Evolutionary conservation across 2,888 invertebrate genomes (phyloP).

Genomic region (Yponomeuta cagnagella): DNA sequence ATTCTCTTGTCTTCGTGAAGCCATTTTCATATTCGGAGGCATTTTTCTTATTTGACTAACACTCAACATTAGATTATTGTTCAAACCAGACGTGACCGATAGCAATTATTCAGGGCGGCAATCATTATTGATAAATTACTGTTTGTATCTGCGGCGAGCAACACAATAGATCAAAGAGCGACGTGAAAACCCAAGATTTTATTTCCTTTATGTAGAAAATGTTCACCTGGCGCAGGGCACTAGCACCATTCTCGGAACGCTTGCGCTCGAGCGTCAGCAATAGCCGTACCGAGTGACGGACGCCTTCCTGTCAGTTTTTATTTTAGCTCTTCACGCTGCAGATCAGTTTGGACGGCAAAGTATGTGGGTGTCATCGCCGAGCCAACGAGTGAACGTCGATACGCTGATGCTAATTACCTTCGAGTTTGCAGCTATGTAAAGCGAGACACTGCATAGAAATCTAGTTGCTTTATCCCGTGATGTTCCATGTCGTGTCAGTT

Average conservation of each 20-base stretch:
- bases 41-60: neutral
- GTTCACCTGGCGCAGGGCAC: constrained; percentile 34
- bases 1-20: too few species aligned
- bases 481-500: neutral
- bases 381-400: constrained; percentile 49
- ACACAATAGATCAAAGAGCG: neutral
- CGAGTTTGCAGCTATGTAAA: constrained; percentile 18
- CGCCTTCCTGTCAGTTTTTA: constrained; percentile 56
- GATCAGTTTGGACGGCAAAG: constrained; percentile 44
- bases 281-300: constrained; percentile 52
- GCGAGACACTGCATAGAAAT: neutral
- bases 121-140: neutral
- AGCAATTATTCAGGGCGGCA: neutral
- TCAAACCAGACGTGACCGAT: neutral
- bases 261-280: constrained; percentile 40
- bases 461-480: constrained; percentile 22
- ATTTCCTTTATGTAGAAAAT: neutral
- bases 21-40: too few species aligned
- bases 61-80: neutral
- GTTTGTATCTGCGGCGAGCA: neutral
- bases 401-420: constrained; percentile 14
- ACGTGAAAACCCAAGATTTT: neutral
- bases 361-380: constrained; percentile 42
- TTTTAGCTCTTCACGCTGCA: constrained; percentile 36
- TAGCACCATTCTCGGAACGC: constrained; percentile 50